Base-by-base conservation (phyloP, 2,888 invertebrate species). In the Loripinus fragilis region DNA sequence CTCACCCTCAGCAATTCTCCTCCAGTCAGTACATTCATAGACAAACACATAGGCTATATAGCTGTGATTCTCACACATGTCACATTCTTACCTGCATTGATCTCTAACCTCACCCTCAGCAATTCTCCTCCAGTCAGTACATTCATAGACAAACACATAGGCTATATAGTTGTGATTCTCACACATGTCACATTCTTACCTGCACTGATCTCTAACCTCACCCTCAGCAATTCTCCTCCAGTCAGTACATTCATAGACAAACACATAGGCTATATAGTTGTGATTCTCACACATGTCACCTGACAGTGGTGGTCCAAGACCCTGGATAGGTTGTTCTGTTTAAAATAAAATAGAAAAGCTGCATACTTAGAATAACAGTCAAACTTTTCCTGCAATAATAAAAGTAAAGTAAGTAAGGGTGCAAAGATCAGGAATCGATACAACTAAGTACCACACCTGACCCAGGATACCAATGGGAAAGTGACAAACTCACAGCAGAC, bases 201-300 rank as follows among this genome's bases (percentile, higher is more conserved):
- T 60, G 33, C 60, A 60, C 7, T n/a, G 17, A 60, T 60, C 60
- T 33, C 10, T 8, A 5, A 60, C 60, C 17, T 60, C 8, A 33
- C 33, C 60, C 8, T 2, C 3, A 17, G 33, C 17, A 2, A 60
- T n/a, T 20, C 60, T 60, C 33, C 25, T 2, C 60, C 60, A 60
- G 60, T 60, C 60, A 33, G 60, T 60, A 17, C 60, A 60, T 20
- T 60, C 60, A 33, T 33, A 60, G 17, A 60, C 23, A 33, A 60
- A 60, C 3, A 60, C 60, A 60, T 60, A 60, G 60, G 60, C 60
- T 33, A 60, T 60, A 20, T 60, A 60, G 60, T 60, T 60, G 33
- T 60, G 60, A 33, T 60, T 60, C 3, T 60, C 23, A 33, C 60
- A 60, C 20, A 60, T 10, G 17, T 45, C 33, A 12, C 60, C 60